Evolutionary conservation across 1,140 invertebrate species (phyloP), one percentile per base, ranked within the genome.

Genomic region (Papilio aristodemus): DNA sequence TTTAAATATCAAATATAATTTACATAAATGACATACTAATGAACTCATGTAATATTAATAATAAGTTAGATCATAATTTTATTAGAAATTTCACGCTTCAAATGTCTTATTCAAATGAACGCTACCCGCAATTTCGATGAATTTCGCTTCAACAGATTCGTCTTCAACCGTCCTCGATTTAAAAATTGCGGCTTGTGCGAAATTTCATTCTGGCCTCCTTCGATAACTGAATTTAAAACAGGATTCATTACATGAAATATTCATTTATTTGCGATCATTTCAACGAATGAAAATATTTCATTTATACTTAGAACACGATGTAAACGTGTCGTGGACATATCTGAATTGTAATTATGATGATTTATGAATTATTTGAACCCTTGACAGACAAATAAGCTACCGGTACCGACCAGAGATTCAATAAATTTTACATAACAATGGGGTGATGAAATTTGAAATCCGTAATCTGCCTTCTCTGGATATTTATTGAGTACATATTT

Each of bases 141-240:
- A 60, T 60, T 60, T 19, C 58, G 27, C 58, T 60, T 60, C n/a
- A 36, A 38, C 13, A 11, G 58, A 60, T 60, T 60, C 32, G 58
- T 36, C 14, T 60, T 37, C 3, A 60, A 38, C 11, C 36, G 32
- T 36, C 10, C 27, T 60, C 58, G 32, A 60, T 60, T 60, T 60
- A 19, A 60, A 60, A 60, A 36, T 60, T 36, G 27, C 36, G 32
- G 27, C 13, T 60, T 60, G 14, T 36, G 36, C 58, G 32, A 37
- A 60, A 60, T 37, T 60, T 60, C 32, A 60, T 60, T 36, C 36
- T 11, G 13, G 13, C 32, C 14, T 37, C 14, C 14, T 60, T 32
- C 36, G 32, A 60, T 60, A 60, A 60, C 27, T 60, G 58, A 60
- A 60, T 60, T 60, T 60, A 60, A 38, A 60, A 36, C 27, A 37